Conservation (phyloP, 1,140 invertebrate species). For the Monochamus saltuarius region DNA sequence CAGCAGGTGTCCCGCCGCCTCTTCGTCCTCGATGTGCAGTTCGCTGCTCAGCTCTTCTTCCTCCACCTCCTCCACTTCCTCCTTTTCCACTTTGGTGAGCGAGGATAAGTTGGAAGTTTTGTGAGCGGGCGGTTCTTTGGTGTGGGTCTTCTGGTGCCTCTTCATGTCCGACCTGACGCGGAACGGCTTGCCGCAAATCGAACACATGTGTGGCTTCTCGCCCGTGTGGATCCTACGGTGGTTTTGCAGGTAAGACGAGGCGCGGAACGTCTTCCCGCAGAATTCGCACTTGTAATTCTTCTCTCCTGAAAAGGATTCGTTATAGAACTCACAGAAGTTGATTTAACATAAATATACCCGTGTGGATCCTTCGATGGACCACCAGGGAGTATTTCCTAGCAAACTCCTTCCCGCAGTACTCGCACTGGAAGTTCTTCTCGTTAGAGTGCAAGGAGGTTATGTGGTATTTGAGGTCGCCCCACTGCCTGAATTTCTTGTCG, state of each 20-base stretch:
- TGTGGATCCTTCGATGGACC: slow-evolving; percentile 87
- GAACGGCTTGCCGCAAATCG: slow-evolving; percentile 79
- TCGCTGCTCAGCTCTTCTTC: slow-evolving; percentile 35
- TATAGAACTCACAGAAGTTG: not conserved
- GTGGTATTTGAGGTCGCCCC: slow-evolving; percentile 90
- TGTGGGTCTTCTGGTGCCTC: slow-evolving; percentile 80
- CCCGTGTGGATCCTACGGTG: slow-evolving; percentile 91
- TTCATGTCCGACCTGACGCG: slow-evolving; percentile 85
- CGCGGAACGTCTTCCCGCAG: slow-evolving; percentile 80
- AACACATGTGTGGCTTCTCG: slow-evolving; percentile 77
- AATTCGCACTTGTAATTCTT: slow-evolving; percentile 86
- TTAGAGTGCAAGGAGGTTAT: slow-evolving; percentile 80
- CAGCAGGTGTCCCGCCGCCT: slow-evolving; percentile 27
- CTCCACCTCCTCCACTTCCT: slow-evolving; percentile 30
- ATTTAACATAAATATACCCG: slow-evolving; percentile 51
- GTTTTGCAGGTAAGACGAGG: slow-evolving; percentile 80
- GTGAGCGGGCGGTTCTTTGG: slow-evolving; percentile 14
- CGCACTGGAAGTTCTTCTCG: slow-evolving; percentile 82
- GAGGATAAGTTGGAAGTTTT: slow-evolving; percentile 10
- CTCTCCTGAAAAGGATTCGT: slow-evolving; percentile 57
- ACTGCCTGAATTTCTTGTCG: slow-evolving; percentile 76
- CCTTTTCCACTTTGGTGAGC: slow-evolving; percentile 15
- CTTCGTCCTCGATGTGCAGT: slow-evolving; percentile 36
- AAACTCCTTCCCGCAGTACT: slow-evolving; percentile 89
- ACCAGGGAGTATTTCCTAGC: slow-evolving; percentile 91